phyloP scores from a whole-genome alignment of 2,113 vertebrate species.

The Salvelinus namaycush region DNA sequence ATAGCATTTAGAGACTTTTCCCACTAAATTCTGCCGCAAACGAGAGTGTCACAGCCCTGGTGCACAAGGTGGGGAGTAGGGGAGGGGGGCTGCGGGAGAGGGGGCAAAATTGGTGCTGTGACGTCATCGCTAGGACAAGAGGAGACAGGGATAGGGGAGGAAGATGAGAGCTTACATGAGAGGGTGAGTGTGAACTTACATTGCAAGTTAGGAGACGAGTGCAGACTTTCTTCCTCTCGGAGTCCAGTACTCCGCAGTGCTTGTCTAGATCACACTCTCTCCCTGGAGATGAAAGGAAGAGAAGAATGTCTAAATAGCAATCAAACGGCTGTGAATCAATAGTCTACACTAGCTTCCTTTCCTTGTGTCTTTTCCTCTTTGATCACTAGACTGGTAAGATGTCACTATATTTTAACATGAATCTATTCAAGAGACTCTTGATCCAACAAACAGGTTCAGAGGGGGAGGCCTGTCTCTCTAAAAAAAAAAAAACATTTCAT shows the following conservation, averaged over 20 bases:
- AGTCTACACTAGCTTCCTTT: not conserved
- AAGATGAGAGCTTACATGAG: not conserved
- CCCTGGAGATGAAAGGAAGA: constrained; percentile 67
- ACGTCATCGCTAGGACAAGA: not conserved
- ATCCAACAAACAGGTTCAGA: not conserved
- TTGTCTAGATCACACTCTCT: constrained; percentile 91
- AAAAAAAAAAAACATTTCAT: not conserved
- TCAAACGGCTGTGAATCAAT: constrained; percentile 9
- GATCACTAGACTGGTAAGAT: not conserved
- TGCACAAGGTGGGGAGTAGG: constrained; percentile 67
- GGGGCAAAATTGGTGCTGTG: no score
- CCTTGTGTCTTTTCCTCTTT: not conserved
- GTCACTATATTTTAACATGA: not conserved
- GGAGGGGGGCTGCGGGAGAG: constrained; percentile 35
- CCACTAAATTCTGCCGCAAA: no score
- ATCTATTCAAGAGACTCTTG: not conserved
- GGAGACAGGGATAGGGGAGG: no score
- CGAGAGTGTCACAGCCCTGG: no score
- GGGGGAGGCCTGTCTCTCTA: no score
- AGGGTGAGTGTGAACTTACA: constrained; percentile 67
- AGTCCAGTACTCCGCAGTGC: constrained; percentile 91
- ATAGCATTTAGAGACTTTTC: no score
- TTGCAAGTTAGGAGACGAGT: constrained; percentile 94
- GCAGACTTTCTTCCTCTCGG: constrained; percentile 90
- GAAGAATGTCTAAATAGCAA: constrained; percentile 16